Conservation (phyloP, 2,888 invertebrate species). For the Perizoma flavofasciatum region DNA sequence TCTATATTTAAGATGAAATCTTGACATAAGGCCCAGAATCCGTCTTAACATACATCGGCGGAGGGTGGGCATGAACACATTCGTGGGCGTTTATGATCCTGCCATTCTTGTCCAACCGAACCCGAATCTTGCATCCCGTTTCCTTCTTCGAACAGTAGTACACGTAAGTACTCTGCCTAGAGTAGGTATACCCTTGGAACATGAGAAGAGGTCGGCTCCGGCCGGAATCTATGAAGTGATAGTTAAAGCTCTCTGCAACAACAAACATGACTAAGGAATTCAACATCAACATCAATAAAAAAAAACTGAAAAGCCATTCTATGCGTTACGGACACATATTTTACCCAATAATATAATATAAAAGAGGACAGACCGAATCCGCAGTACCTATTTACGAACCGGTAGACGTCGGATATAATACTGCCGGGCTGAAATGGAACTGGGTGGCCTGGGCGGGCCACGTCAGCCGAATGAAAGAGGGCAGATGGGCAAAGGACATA, state of each 20-base stretch:
- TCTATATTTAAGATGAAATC: constrained; percentile 4
- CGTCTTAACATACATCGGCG: constrained; percentile 29
- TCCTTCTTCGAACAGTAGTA: constrained; percentile 43
- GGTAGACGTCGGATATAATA: too few species aligned
- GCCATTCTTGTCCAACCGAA: constrained; percentile 32
- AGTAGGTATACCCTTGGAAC: constrained; percentile 45
- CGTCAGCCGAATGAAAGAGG: too few species aligned
- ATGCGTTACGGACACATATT: too few species aligned
- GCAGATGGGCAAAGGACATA: too few species aligned
- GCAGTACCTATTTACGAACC: too few species aligned
- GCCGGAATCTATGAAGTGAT: constrained; percentile 29
- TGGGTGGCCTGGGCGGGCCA: too few species aligned
- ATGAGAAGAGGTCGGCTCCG: constrained; percentile 39
- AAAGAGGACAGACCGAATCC: background rate
- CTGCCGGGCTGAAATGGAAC: too few species aligned
- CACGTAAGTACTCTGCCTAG: constrained; percentile 37
- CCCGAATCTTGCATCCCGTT: constrained; percentile 37
- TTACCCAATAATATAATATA: too few species aligned
- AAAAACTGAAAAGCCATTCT: too few species aligned
- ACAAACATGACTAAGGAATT: too few species aligned
- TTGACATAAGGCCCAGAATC: constrained; percentile 26
- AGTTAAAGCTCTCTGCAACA: constrained; percentile 21
- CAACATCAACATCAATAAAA: too few species aligned
- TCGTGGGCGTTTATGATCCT: constrained; percentile 27
- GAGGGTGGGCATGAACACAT: constrained; percentile 31